A percentile compares a stretch with the other conserved stretches of the same genome.
Conservation (phyloP, 2,797 vertebrate species). For the Sebastes cheni region DNA sequence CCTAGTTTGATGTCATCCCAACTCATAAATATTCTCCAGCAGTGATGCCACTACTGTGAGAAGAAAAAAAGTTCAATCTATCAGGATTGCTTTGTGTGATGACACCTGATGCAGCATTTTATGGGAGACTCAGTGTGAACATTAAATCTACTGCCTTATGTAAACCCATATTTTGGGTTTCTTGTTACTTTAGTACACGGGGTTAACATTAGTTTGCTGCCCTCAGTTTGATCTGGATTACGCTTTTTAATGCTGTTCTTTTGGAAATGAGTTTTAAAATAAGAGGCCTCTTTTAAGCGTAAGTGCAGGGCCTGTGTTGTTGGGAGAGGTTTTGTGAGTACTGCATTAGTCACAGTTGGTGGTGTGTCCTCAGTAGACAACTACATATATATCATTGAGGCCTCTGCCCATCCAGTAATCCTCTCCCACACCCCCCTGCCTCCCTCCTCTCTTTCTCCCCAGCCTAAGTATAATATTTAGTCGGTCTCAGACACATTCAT, state of each 20-base stretch:
- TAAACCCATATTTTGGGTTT: neutral
- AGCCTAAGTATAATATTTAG: conserved; percentile 75
- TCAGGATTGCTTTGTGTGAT: neutral
- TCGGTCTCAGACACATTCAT: conserved; percentile 82
- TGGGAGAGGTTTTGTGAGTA: conserved; percentile 49
- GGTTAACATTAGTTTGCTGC: neutral
- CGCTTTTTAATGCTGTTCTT: neutral
- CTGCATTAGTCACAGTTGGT: conserved; percentile 69
- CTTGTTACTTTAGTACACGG: neutral
- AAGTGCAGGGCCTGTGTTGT: conserved; percentile 18
- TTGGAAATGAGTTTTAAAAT: conserved; percentile 12
- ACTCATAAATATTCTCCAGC: neutral
- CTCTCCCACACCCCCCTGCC: conserved; percentile 63
- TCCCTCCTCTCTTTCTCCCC: conserved; percentile 62
- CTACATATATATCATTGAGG: conserved; percentile 77
- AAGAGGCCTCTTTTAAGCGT: neutral
- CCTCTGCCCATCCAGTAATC: conserved; percentile 75
- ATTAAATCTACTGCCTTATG: neutral
- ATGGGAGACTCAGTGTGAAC: neutral
- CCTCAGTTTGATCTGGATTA: neutral
- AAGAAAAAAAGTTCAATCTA: neutral
- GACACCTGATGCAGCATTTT: neutral
- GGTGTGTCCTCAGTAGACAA: conserved; percentile 66
- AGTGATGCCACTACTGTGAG: neutral
- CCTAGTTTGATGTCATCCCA: neutral